These are phyloP conservation scores for Dromaius novaehollandiae DNA, from an alignment of 2,113 vertebrate genomes.

Conservation along the genomic window DNA sequence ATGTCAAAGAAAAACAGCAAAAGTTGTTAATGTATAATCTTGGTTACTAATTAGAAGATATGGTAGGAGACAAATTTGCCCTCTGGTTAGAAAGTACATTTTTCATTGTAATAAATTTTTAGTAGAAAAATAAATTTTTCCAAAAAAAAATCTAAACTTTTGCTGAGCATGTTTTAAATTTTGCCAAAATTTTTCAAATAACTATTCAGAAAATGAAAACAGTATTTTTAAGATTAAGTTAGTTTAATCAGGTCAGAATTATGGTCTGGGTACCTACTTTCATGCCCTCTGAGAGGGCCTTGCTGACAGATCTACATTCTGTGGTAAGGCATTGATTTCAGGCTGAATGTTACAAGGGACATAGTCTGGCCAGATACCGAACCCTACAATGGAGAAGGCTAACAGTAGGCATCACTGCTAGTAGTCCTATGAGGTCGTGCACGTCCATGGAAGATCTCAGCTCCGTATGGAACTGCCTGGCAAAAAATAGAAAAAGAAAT, in stretches of 20 bases:
- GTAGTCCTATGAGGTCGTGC: no score
- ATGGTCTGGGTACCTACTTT: neutral
- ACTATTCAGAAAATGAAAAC: neutral
- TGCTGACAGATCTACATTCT: neutral
- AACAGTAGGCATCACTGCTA: neutral
- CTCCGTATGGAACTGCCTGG: neutral
- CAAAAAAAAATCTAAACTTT: neutral
- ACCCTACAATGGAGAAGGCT: neutral
- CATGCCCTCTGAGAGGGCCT: neutral
- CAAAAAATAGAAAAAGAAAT: neutral
- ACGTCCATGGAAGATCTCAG: neutral
- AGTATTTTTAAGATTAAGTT: neutral
- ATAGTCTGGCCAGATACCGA: neutral
- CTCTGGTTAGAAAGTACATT: neutral
- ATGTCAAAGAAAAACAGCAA: neutral
- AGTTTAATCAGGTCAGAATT: neutral
- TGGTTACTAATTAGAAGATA: neutral
- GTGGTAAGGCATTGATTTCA: neutral
- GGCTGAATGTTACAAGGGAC: neutral
- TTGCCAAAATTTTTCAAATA: neutral
- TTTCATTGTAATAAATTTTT: neutral
- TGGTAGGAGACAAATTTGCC: neutral
- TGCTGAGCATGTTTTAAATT: neutral
- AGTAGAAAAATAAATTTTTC: neutral
- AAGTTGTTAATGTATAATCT: neutral